Conservation (phyloP, 2,113 vertebrate species). For the Dryoscopus gambensis region DNA sequence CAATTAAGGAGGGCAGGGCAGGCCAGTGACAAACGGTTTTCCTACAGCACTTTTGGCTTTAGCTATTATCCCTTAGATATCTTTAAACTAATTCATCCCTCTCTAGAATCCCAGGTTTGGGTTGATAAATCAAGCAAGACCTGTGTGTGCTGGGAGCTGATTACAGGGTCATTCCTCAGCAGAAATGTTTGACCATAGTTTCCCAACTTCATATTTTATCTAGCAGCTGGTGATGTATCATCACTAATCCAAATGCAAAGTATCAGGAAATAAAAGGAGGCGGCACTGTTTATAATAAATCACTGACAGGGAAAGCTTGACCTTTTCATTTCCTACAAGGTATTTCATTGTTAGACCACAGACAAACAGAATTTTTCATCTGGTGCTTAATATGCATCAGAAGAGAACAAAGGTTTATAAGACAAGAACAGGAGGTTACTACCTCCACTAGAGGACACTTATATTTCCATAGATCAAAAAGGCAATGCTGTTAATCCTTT, state of each 20-base stretch:
- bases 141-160: constrained; percentile 43
- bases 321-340: constrained; percentile 71
- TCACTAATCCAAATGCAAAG: constrained; percentile 68
- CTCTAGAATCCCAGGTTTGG: constrained; percentile 53
- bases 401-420: constrained; percentile 66
- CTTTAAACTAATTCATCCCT: constrained; percentile 65
- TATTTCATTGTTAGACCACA: constrained; percentile 69
- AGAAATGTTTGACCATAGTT: constrained; percentile 62
- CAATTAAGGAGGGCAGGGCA: constrained; percentile 65
- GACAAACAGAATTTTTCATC: constrained; percentile 73
- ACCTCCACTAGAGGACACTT: constrained; percentile 8
- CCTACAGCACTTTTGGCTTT: constrained; percentile 48
- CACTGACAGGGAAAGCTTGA: constrained; percentile 64
- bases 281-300: constrained; percentile 72
- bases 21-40: constrained; percentile 65
- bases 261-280: constrained; percentile 64
- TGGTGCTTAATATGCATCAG: constrained; percentile 67
- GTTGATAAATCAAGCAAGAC: constrained; percentile 74
- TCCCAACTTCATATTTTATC: constrained; percentile 73
- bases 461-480: constrained; percentile 39
- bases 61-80: constrained; percentile 55
- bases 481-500: background rate
- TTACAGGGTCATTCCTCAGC: constrained; percentile 66
- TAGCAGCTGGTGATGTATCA: constrained; percentile 59
- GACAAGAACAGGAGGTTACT: constrained; percentile 25